These are phyloP conservation scores for Ophraella communa DNA, from an alignment of 2,888 invertebrate species.

Conservation along the genomic window DNA sequence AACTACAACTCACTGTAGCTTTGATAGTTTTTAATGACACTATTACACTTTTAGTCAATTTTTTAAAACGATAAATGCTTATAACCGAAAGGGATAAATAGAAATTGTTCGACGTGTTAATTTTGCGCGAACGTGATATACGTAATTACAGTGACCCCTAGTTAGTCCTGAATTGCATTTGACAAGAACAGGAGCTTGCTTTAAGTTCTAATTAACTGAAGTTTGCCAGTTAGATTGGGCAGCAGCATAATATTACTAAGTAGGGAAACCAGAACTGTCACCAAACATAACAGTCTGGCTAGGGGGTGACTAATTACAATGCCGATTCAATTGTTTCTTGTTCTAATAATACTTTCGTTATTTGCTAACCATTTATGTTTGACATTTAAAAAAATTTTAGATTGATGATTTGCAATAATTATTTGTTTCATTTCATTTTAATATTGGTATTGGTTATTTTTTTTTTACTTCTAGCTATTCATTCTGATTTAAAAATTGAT, in stretches of 20 bases:
- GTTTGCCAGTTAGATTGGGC: neutral
- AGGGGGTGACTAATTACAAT: neutral
- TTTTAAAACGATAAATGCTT: too few species aligned
- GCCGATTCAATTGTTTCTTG: neutral
- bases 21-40: too few species aligned
- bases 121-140: neutral
- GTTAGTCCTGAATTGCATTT: neutral
- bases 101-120: neutral
- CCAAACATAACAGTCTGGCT: neutral
- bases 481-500: too few species aligned
- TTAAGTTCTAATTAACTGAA: conserved; percentile 2
- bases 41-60: too few species aligned
- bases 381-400: neutral
- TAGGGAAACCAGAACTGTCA: neutral
- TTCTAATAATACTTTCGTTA: neutral
- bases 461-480: too few species aligned
- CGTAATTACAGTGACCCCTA: conserved; percentile 1
- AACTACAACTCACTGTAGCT: too few species aligned
- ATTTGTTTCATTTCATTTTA: too few species aligned
- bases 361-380: neutral
- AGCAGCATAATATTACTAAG: neutral
- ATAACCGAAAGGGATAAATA: neutral
- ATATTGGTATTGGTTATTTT: too few species aligned
- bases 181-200: conserved; percentile 1
- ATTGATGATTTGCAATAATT: neutral